Evolutionary conservation across 2,797 vertebrate genomes (phyloP).

Genomic region (Darevskia mixta): DNA sequence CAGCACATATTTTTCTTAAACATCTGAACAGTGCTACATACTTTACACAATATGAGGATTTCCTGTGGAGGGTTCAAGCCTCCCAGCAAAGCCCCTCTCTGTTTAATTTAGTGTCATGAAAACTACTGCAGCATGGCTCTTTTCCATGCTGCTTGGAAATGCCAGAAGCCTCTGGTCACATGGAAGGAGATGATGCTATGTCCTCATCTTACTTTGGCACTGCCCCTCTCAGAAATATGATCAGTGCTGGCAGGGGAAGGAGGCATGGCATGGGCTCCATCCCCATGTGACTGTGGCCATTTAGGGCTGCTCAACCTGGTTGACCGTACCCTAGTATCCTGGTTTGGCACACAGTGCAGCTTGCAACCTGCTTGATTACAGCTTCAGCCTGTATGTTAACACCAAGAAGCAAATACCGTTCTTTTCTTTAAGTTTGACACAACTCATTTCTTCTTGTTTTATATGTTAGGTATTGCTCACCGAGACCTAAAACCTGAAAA

Average conservation of each 20-base stretch:
- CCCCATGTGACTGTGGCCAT: not conserved
- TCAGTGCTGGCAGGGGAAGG: not conserved
- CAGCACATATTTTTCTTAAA: not conserved
- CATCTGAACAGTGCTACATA: not conserved
- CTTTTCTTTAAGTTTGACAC: not conserved
- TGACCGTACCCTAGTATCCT: not conserved
- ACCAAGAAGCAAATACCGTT: not conserved
- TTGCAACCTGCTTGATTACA: not conserved
- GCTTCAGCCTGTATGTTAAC: not conserved
- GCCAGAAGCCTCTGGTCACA: not conserved
- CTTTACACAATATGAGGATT: not conserved
- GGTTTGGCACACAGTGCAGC: not conserved
- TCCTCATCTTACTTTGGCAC: not conserved
- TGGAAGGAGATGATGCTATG: not conserved
- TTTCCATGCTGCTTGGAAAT: not conserved
- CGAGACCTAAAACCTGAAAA: constrained; percentile 97
- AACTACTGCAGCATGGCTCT: not conserved
- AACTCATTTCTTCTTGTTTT: constrained; percentile 38
- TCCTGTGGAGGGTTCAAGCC: not conserved
- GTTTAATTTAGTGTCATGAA: not conserved
- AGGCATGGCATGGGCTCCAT: not conserved
- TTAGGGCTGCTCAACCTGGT: not conserved
- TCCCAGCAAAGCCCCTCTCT: not conserved
- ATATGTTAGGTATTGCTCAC: constrained; percentile 91
- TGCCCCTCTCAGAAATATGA: not conserved